These are phyloP conservation scores for Urocolius indicus DNA, from an alignment of 2,113 vertebrate species.

Conservation along the genomic window DNA sequence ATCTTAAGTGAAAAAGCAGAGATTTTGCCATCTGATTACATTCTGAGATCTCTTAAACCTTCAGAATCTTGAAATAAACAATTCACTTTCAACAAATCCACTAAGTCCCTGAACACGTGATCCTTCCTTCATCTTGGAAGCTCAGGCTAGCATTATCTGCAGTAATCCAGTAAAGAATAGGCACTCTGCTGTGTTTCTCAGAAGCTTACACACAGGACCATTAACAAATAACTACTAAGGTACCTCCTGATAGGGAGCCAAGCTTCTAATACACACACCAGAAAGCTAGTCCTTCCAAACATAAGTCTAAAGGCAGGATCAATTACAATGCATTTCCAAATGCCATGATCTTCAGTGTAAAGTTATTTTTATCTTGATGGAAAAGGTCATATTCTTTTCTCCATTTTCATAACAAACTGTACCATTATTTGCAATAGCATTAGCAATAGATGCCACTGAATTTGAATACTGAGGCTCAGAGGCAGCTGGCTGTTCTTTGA, in stretches of 20 bases:
- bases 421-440: background rate
- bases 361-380: background rate
- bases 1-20: background rate
- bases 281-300: background rate
- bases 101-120: background rate
- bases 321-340: conserved; percentile 9
- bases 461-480: background rate
- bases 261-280: background rate
- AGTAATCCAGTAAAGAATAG: background rate
- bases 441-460: background rate
- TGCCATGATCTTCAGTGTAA: background rate
- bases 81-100: background rate
- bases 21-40: background rate
- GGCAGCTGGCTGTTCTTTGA: background rate
- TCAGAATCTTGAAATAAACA: background rate
- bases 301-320: background rate
- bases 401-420: background rate
- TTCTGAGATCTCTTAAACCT: background rate
- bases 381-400: conserved; percentile 15
- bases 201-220: background rate
- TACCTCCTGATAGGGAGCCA: background rate
- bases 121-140: background rate
- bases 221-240: background rate
- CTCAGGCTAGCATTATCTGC: background rate
- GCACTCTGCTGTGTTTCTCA: background rate